phyloP scores from a whole-genome alignment of 2,113 vertebrate species.

The Salminus brasiliensis region DNA sequence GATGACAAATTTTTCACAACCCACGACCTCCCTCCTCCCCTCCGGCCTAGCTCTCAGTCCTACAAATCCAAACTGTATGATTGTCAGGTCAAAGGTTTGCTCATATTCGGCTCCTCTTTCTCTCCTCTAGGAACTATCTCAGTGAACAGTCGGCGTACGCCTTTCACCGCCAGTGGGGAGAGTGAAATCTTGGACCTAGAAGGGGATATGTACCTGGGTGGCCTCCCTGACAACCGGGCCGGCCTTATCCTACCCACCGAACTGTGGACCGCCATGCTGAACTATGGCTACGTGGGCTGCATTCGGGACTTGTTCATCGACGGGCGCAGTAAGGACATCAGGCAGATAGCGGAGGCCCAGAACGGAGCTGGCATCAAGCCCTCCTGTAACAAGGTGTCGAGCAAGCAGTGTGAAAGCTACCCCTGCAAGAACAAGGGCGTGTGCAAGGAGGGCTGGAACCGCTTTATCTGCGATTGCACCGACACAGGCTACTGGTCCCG shows the following conservation, averaged over 20 bases:
- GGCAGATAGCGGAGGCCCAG: conserved; percentile 93
- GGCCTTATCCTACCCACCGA: conserved; percentile 95
- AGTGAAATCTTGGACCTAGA: conserved; percentile 97
- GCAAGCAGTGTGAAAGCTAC: conserved; percentile 95
- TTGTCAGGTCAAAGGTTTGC: too few relatives aligned
- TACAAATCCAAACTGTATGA: too few relatives aligned
- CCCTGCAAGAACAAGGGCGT: conserved; percentile 93
- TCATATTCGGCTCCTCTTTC: background rate
- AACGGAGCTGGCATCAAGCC: conserved; percentile 96
- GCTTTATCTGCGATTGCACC: conserved; percentile 97
- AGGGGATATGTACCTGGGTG: conserved; percentile 96
- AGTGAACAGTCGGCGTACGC: conserved; percentile 94
- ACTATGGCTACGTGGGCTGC: conserved; percentile 97
- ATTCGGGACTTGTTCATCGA: conserved; percentile 97
- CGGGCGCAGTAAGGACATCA: conserved; percentile 95
- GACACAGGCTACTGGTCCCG: conserved; percentile 95
- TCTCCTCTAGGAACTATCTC: conserved; percentile 90
- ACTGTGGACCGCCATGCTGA: conserved; percentile 98
- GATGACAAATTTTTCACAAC: too few relatives aligned
- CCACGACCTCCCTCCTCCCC: too few relatives aligned
- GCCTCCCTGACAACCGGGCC: conserved; percentile 88
- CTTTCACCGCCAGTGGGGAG: conserved; percentile 96
- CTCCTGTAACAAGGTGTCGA: conserved; percentile 86
- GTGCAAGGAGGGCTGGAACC: conserved; percentile 98
- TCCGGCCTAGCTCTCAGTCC: too few relatives aligned